Evolutionary conservation across 2,113 vertebrate species (phyloP).

Genomic region (Origma solitaria): DNA sequence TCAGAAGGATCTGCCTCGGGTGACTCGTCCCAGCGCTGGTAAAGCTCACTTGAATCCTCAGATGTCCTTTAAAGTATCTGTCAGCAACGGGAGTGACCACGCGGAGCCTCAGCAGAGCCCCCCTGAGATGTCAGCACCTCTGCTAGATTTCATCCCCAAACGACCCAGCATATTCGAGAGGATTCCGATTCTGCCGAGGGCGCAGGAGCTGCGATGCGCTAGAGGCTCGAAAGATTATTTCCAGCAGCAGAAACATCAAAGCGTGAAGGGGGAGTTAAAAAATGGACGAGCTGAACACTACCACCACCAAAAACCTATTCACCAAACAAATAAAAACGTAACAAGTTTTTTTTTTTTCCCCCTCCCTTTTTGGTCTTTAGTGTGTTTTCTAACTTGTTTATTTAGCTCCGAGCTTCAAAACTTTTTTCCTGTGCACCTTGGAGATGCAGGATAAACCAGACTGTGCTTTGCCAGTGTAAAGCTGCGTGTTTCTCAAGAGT

Average conservation of each 20-base stretch:
- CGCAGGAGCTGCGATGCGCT: conserved; percentile 48
- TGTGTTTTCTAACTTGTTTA: neutral
- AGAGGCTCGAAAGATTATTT: conserved; percentile 48
- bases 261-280: conserved; percentile 61
- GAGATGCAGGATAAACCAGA: neutral
- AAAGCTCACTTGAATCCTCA: conserved; percentile 63
- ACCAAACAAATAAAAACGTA: neutral
- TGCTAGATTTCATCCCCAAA: conserved; percentile 68
- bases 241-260: conserved; percentile 53
- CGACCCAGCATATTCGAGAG: conserved; percentile 67
- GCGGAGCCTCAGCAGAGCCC: conserved; percentile 69
- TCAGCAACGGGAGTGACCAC: conserved; percentile 51
- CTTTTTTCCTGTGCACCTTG: neutral
- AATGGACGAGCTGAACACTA: neutral
- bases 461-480: neutral
- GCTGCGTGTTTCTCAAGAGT: neutral
- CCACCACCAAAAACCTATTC: neutral
- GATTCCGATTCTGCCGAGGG: conserved; percentile 40
- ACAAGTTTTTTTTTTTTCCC: neutral
- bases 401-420: neutral
- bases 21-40: conserved; percentile 49
- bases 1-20: conserved; percentile 66
- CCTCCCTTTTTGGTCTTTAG: neutral
- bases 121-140: conserved; percentile 55
- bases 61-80: conserved; percentile 69